These are phyloP conservation scores for Cebus imitator DNA, from an alignment of 2,113 vertebrate species.

Conservation along the genomic window DNA sequence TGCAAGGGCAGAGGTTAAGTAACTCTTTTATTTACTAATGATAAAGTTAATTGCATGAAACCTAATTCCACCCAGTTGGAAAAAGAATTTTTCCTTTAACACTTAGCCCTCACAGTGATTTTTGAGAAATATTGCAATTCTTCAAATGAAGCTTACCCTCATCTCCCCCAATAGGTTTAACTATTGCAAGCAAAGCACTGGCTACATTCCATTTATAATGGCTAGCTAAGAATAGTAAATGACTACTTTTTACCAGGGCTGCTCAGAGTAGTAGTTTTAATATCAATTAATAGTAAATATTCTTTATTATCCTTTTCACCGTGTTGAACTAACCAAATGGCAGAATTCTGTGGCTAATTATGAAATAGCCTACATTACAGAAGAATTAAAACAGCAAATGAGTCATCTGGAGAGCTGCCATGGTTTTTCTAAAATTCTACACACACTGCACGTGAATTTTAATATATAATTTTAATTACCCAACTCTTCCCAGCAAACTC, in stretches of 20 bases:
- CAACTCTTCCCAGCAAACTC: slow-evolving; percentile 24
- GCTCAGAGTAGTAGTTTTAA: background rate
- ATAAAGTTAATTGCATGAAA: slow-evolving; percentile 78
- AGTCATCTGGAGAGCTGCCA: slow-evolving; percentile 37
- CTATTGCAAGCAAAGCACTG: background rate
- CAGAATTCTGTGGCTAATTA: background rate
- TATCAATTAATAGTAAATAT: slow-evolving; percentile 4
- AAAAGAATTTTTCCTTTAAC: slow-evolving; percentile 60
- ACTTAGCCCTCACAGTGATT: background rate
- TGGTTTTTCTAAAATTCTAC: slow-evolving; percentile 53
- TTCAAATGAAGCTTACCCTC: background rate
- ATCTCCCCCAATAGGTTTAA: background rate
- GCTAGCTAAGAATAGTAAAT: background rate
- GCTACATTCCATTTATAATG: background rate
- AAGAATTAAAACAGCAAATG: slow-evolving; percentile 55
- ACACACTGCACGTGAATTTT: slow-evolving; percentile 47
- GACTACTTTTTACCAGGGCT: background rate
- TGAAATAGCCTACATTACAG: slow-evolving; percentile 45
- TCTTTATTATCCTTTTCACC: slow-evolving; percentile 13
- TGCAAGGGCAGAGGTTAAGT: slow-evolving; percentile 76
- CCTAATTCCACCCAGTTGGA: slow-evolving; percentile 41
- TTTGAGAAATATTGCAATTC: slow-evolving; percentile 28
- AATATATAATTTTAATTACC: slow-evolving; percentile 67
- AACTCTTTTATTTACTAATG: slow-evolving; percentile 77
- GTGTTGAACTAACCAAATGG: slow-evolving; percentile 32